A percentile compares a stretch with the other conserved stretches of the same genome.
Conservation (phyloP, 2,113 vertebrate genomes). For the Talpa occidentalis region DNA sequence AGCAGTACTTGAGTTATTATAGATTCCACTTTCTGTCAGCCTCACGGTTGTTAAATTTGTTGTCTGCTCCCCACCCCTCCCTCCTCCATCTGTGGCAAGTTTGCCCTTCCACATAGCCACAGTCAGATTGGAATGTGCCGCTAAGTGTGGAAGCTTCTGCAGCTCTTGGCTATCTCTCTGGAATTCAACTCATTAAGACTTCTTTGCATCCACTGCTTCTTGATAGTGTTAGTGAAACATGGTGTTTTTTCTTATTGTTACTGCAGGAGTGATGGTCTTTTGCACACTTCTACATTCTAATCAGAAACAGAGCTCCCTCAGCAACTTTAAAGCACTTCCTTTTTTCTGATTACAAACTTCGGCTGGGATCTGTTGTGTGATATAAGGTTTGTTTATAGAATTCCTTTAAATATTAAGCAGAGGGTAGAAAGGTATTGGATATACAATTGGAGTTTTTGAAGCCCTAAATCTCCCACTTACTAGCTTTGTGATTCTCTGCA, state of each 20-base stretch:
- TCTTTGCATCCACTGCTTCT: not conserved
- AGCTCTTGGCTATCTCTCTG: not conserved
- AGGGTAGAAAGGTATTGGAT: conserved; percentile 18
- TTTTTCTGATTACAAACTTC: conserved; percentile 40
- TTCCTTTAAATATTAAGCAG: conserved; percentile 68
- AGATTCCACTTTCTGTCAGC: not conserved
- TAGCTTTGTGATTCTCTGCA: conserved; percentile 33
- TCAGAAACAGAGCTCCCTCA: not conserved
- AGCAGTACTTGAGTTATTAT: not conserved
- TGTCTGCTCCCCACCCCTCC: not conserved
- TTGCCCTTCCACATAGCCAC: not conserved
- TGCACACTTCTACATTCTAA: not conserved
- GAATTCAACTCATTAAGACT: conserved; percentile 3
- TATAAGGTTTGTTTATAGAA: conserved; percentile 36
- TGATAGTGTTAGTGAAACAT: conserved; percentile 24
- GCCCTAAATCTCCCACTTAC: conserved; percentile 3
- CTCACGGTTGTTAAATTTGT: not conserved
- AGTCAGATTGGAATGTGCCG: not conserved
- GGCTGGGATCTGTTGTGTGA: not conserved
- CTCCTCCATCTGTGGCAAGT: not conserved
- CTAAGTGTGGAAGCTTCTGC: not conserved
- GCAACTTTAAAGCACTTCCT: conserved; percentile 42
- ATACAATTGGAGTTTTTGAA: conserved; percentile 48
- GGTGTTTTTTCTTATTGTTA: not conserved
- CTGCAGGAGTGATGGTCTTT: conserved; percentile 32